These are phyloP conservation scores for Meloidogyne exigua DNA, from an alignment of 1,140 invertebrate species.

Conservation along the genomic window DNA sequence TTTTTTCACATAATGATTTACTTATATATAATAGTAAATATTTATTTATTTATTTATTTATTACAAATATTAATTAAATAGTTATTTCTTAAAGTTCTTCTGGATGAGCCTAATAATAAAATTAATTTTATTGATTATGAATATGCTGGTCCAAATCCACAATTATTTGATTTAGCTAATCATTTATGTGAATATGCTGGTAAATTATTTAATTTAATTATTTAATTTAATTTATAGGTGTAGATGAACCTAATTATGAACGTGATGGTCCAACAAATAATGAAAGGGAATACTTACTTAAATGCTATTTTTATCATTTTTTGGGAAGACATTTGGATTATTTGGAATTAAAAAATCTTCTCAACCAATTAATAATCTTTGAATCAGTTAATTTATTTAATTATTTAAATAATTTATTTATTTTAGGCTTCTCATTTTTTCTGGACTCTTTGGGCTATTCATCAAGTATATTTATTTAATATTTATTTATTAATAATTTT, in stretches of 20 bases:
- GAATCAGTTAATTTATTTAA: slow-evolving; percentile 45
- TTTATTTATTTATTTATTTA: not conserved
- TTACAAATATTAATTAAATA: not conserved
- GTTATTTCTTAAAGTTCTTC: slow-evolving; percentile 16
- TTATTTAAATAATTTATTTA: not conserved
- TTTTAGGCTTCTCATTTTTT: slow-evolving; percentile 76
- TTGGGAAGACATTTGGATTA: not conserved
- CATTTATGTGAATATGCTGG: slow-evolving; percentile 97
- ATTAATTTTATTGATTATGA: slow-evolving; percentile 96
- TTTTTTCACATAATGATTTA: slow-evolving; percentile 96
- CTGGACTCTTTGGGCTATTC: slow-evolving; percentile 86
- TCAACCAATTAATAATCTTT: slow-evolving; percentile 44
- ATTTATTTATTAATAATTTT: not conserved
- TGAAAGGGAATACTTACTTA: slow-evolving; percentile 47
- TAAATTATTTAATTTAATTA: slow-evolving; percentile 62
- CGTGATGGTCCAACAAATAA: slow-evolving; percentile 37
- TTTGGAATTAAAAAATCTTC: slow-evolving; percentile 34
- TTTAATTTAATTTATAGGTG: slow-evolving; percentile 54
- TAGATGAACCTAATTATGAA: slow-evolving; percentile 64
- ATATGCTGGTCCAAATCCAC: slow-evolving; percentile 88
- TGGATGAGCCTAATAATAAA: slow-evolving; percentile 54
- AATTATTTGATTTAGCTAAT: slow-evolving; percentile 93
- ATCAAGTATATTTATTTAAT: slow-evolving; percentile 11
- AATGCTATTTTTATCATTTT: slow-evolving; percentile 43
- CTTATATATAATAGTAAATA: slow-evolving; percentile 80